Percentiles rank a stretch among this genome's conserved stretches.
Conservation (phyloP, 2,888 invertebrate species). For the Phyto melanocephala region DNA sequence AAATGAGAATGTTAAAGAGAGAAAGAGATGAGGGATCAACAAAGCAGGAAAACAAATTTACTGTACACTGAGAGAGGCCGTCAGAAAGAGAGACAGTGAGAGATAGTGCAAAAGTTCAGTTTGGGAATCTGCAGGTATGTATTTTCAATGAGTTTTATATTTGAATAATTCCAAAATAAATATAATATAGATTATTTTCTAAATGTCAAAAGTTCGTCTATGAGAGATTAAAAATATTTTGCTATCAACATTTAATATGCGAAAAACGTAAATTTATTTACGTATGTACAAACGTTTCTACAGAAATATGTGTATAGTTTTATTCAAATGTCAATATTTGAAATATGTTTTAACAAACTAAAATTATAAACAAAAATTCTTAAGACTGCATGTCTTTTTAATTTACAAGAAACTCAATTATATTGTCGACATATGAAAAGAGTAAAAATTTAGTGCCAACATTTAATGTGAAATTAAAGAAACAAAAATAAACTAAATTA, state of each 20-base stretch:
- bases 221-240: conserved; percentile 21
- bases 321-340: conserved; percentile 10
- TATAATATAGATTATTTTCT: conserved; percentile 14
- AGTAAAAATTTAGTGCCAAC: conserved; percentile 23
- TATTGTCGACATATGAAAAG: not conserved
- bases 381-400: conserved; percentile 21
- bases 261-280: too few relatives aligned
- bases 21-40: not conserved
- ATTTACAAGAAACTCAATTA: not conserved
- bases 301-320: too few relatives aligned
- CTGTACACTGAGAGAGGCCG: not conserved
- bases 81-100: too few relatives aligned
- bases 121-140: conserved; percentile 26
- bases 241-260: not conserved
- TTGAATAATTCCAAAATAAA: not conserved
- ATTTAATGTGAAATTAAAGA: not conserved
- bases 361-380: not conserved
- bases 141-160: conserved; percentile 30
- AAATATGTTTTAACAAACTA: conserved; percentile 9
- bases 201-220: not conserved
- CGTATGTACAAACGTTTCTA: too few relatives aligned
- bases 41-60: not conserved
- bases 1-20: conserved; percentile 28
- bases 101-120: not conserved
- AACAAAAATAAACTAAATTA: not conserved